phyloP scores from a whole-genome alignment of 2,797 vertebrate species.

The Mycteria americana region DNA sequence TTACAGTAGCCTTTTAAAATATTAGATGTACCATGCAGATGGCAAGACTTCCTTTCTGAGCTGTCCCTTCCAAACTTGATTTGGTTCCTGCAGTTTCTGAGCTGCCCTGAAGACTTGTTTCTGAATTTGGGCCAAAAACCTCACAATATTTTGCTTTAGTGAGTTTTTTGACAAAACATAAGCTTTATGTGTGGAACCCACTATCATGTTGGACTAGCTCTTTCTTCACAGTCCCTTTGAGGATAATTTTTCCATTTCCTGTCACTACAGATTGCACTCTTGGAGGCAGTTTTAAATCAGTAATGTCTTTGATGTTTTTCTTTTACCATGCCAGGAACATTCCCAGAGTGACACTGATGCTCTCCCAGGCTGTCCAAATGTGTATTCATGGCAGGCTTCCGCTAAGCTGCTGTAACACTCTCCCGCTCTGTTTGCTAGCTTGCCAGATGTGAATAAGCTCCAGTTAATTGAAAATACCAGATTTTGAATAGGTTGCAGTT shows the following conservation, averaged over 20 bases:
- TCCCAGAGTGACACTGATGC: slow-evolving; percentile 66
- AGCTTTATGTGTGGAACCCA: slow-evolving; percentile 1
- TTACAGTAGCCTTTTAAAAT: slow-evolving; percentile 53
- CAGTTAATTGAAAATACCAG: slow-evolving; percentile 51
- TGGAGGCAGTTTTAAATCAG: slow-evolving; percentile 70
- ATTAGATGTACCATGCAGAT: slow-evolving; percentile 27
- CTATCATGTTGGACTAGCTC: slow-evolving; percentile 21
- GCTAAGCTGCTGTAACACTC: slow-evolving; percentile 39
- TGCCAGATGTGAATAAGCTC: slow-evolving; percentile 64
- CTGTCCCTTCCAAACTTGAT: slow-evolving; percentile 14
- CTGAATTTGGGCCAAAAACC: slow-evolving; percentile 50
- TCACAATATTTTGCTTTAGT: slow-evolving; percentile 16
- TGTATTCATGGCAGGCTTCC: slow-evolving; percentile 51
- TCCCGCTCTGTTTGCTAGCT: slow-evolving; percentile 18
- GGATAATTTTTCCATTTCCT: slow-evolving; percentile 71
- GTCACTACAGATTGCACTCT: slow-evolving; percentile 63
- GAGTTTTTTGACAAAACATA: slow-evolving; percentile 6
- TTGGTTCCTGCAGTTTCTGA: slow-evolving; percentile 35
- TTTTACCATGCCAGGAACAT: slow-evolving; percentile 67
- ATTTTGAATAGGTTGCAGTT: slow-evolving; percentile 43
- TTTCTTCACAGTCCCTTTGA: slow-evolving; percentile 62
- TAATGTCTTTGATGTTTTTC: slow-evolving; percentile 70
- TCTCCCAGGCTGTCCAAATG: slow-evolving; percentile 70
- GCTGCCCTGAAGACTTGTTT: slow-evolving; percentile 17
- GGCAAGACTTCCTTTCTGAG: slow-evolving; percentile 52